A percentile compares a stretch with the other conserved stretches of the same genome.
Evolutionary conservation across 2,888 invertebrate genomes (phyloP).

Genomic region (Calliopum simillimum): DNA sequence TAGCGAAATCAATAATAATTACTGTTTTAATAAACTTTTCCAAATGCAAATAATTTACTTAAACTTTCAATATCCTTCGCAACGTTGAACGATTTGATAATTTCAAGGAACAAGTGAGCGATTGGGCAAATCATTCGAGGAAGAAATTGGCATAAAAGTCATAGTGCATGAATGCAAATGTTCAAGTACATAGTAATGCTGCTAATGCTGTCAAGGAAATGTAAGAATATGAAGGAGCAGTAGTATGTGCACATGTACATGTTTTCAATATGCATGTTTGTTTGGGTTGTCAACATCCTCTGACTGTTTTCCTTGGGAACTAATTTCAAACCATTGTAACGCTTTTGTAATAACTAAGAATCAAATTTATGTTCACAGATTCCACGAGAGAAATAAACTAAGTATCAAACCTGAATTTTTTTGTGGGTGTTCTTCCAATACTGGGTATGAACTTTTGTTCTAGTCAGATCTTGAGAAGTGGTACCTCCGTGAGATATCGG

Average conservation of each 20-base stretch:
- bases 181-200: not conserved
- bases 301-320: too few relatives aligned
- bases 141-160: not conserved
- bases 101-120: conserved; percentile 22
- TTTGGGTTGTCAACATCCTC: not conserved
- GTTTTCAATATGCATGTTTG: not conserved
- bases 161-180: not conserved
- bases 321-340: too few relatives aligned
- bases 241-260: not conserved
- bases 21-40: conserved; percentile 37
- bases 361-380: too few relatives aligned
- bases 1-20: conserved; percentile 38
- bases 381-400: too few relatives aligned
- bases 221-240: not conserved
- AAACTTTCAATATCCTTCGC: conserved; percentile 37
- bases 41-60: conserved; percentile 37
- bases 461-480: too few relatives aligned
- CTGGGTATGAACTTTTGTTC: too few relatives aligned
- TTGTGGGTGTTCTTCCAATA: too few relatives aligned
- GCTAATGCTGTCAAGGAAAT: not conserved
- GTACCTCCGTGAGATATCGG: too few relatives aligned
- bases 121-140: not conserved
- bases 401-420: too few relatives aligned
- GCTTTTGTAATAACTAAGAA: conserved; percentile 34
- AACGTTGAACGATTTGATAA: conserved; percentile 32